Percentiles rank a stretch among this genome's conserved stretches.
Evolutionary conservation across 2,113 vertebrate species (phyloP).

Genomic region (Pelvicachromis taeniatus): DNA sequence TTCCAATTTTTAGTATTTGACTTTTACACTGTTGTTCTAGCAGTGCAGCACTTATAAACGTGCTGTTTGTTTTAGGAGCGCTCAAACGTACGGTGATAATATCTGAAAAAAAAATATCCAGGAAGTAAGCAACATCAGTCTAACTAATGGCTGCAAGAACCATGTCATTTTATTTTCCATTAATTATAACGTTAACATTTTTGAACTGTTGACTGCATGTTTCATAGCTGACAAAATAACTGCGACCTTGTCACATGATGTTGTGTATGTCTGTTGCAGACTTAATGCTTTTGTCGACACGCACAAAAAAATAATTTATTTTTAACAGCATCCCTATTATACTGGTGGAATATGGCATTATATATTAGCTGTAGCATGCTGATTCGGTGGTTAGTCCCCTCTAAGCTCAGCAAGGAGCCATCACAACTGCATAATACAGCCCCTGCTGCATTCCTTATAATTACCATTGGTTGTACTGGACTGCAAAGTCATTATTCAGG

Average conservation of each 20-base stretch:
- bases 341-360: background rate
- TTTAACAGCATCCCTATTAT: background rate
- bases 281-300: background rate
- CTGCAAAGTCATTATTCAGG: slow-evolving; percentile 3
- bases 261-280: background rate
- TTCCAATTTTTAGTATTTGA: background rate
- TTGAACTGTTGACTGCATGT: background rate
- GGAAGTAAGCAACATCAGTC: background rate
- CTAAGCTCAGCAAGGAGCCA: background rate
- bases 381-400: slow-evolving; percentile 12
- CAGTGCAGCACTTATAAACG: background rate
- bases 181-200: background rate
- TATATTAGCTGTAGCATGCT: background rate
- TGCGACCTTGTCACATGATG: background rate
- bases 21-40: background rate
- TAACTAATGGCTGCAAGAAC: background rate
- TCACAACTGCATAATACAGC: background rate
- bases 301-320: background rate
- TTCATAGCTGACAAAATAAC: background rate
- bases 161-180: background rate
- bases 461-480: slow-evolving; percentile 26
- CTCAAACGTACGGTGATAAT: background rate
- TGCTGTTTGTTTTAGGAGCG: background rate
- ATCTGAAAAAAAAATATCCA: background rate
- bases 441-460: slow-evolving; percentile 21